These are phyloP conservation scores for Xanthorhoe spadicearia DNA, from an alignment of 2,888 invertebrate species.

Conservation along the genomic window DNA sequence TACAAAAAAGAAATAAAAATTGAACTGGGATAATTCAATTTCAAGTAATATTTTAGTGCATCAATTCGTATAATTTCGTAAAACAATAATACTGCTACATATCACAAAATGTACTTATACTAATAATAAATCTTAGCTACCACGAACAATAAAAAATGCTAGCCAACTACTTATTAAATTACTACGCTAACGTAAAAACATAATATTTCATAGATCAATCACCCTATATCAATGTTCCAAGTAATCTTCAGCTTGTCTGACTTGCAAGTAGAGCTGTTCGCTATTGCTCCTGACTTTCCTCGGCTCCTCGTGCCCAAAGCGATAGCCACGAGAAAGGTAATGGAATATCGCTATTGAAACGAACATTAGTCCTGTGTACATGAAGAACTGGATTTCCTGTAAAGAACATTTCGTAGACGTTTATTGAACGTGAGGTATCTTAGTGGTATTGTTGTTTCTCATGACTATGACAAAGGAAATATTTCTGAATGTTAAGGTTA, in stretches of 20 bases:
- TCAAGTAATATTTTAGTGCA: background rate
- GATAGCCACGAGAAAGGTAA: constrained; percentile 64
- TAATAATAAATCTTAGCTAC: background rate
- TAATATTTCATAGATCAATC: background rate
- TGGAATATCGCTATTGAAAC: constrained; percentile 89
- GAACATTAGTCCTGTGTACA: constrained; percentile 92
- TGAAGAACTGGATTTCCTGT: constrained; percentile 90
- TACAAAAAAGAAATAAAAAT: background rate
- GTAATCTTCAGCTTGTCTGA: constrained; percentile 63
- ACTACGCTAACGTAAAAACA: background rate
- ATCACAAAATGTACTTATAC: background rate
- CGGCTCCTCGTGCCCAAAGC: constrained; percentile 47
- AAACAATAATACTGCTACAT: background rate
- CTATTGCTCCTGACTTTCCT: constrained; percentile 56
- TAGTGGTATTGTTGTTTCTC: background rate
- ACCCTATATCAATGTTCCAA: constrained; percentile 50
- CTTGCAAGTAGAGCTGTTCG: constrained; percentile 62
- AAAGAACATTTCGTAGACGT: constrained; percentile 47
- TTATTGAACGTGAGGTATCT: background rate
- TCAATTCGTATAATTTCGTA: background rate
- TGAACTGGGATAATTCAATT: background rate
- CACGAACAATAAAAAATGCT: background rate
- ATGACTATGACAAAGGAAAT: background rate
- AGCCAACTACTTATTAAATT: background rate
- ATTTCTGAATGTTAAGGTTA: background rate